Percentiles rank a stretch among this genome's conserved stretches.
Conservation (phyloP, 1,140 invertebrate genomes). For the Drosophila gunungcola region DNA sequence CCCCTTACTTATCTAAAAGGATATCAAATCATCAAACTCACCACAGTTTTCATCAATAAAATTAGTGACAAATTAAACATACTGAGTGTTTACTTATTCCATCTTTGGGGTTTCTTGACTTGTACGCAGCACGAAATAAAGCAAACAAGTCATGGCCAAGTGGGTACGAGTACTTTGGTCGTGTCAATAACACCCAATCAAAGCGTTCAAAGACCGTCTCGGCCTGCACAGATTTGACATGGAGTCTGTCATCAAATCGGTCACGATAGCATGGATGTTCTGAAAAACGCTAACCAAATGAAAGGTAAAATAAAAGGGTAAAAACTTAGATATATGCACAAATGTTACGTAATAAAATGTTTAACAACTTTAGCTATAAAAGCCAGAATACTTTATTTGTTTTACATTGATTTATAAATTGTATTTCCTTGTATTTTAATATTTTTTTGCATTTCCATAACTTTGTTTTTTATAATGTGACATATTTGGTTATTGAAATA, state of each 20-base stretch:
- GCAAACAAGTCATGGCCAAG: slow-evolving; percentile 41
- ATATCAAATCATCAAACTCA: slow-evolving; percentile 44
- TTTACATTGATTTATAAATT: neutral
- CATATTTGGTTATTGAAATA: neutral
- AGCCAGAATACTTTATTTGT: too few relatives aligned
- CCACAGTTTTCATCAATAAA: slow-evolving; percentile 37
- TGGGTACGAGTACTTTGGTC: slow-evolving; percentile 33
- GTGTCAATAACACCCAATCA: slow-evolving; percentile 71
- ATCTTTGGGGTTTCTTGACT: neutral
- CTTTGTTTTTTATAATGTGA: too few relatives aligned
- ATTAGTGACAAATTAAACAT: slow-evolving; percentile 35
- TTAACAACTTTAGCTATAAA: too few relatives aligned
- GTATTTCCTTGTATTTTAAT: too few relatives aligned
- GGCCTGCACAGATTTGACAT: slow-evolving; percentile 13
- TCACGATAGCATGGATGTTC: slow-evolving; percentile 34
- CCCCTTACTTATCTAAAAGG: slow-evolving; percentile 22
- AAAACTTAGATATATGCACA: neutral
- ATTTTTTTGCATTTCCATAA: too few relatives aligned
- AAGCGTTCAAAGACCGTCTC: slow-evolving; percentile 54
- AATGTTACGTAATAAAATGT: too few relatives aligned
- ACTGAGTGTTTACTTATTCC: slow-evolving; percentile 11
- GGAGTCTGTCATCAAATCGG: slow-evolving; percentile 24
- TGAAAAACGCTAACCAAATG: slow-evolving; percentile 9
- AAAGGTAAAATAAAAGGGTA: neutral
- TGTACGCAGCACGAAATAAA: neutral